These are phyloP conservation scores for Crepidodera aurea DNA, from an alignment of 2,888 invertebrate species.

Conservation along the genomic window DNA sequence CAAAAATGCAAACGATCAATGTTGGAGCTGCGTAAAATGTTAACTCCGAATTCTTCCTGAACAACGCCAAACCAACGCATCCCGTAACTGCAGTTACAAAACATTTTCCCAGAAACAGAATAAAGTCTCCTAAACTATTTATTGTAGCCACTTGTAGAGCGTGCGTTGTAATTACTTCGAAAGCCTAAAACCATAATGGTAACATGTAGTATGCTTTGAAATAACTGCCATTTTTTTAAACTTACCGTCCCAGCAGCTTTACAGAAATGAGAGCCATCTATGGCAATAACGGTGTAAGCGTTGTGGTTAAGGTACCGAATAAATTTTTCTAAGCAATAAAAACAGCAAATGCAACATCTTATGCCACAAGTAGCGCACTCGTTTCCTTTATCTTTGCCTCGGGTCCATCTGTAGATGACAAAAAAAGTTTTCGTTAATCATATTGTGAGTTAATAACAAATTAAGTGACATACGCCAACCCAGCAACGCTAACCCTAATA, in stretches of 20 bases:
- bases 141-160: constrained; percentile 89
- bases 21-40: constrained; percentile 89
- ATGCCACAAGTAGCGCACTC: constrained; percentile 78
- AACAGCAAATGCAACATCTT: constrained; percentile 88
- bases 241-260: constrained; percentile 87
- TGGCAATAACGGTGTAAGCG: constrained; percentile 93
- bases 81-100: constrained; percentile 86
- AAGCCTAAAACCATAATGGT: constrained; percentile 77
- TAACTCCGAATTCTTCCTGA: constrained; percentile 76
- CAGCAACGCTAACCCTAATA: no score
- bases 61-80: constrained; percentile 77
- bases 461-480: no score
- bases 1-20: constrained; percentile 81
- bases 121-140: constrained; percentile 92
- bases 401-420: constrained; percentile 66
- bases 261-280: constrained; percentile 90
- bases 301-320: constrained; percentile 93
- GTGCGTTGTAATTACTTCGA: constrained; percentile 83
- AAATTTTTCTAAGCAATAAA: constrained; percentile 90
- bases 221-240: constrained; percentile 35
- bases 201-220: no score
- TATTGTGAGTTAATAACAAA: no score
- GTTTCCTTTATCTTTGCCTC: constrained; percentile 74
- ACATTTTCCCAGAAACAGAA: constrained; percentile 87
- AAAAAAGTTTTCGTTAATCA: no score